Conservation (phyloP, 2,113 vertebrate genomes). For the Rhinogobius similis region DNA sequence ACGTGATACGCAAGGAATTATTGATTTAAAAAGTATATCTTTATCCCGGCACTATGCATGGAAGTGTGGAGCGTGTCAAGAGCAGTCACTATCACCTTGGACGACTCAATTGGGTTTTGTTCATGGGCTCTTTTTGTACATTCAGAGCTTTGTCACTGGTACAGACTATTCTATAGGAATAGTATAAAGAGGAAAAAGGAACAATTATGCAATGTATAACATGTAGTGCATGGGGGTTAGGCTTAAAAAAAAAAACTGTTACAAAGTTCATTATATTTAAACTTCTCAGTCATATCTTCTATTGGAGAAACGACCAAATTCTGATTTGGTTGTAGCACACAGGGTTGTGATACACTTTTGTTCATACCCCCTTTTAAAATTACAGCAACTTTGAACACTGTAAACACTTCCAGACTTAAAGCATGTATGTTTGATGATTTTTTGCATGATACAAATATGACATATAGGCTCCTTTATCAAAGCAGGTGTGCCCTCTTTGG, state of each 20-base stretch:
- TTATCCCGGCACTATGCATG: slow-evolving; percentile 69
- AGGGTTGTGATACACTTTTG: not conserved
- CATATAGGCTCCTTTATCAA: not conserved
- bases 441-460: not conserved
- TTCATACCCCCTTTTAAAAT: not conserved
- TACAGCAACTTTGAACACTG: not conserved
- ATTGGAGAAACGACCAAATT: too few species aligned
- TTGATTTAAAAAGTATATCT: slow-evolving; percentile 76
- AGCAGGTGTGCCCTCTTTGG: slow-evolving; percentile 40
- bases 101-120: slow-evolving; percentile 61
- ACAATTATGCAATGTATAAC: too few species aligned
- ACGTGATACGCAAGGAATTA: slow-evolving; percentile 62
- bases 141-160: not conserved
- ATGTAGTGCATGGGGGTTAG: too few species aligned
- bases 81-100: slow-evolving; percentile 63
- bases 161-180: not conserved
- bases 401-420: not conserved
- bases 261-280: too few species aligned
- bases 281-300: too few species aligned
- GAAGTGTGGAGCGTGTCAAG: slow-evolving; percentile 59
- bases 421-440: not conserved
- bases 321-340: too few species aligned
- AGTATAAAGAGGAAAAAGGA: not conserved
- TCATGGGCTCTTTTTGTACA: slow-evolving; percentile 45
- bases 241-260: too few species aligned